Evolutionary conservation across 2,888 invertebrate species (phyloP).

Genomic region (Tipula helvola): DNA sequence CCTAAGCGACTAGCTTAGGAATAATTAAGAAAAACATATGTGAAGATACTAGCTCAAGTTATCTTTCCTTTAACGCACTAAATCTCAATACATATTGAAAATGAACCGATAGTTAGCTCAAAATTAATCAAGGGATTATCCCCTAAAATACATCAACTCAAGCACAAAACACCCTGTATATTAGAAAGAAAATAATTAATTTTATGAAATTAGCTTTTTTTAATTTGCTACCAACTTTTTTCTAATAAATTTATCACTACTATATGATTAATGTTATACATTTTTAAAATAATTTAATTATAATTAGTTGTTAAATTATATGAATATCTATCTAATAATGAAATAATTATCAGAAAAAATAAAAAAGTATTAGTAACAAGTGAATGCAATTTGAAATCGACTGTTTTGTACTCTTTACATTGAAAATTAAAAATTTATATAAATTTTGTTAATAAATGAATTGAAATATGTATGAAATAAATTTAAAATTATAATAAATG

Average conservation of each 20-base stretch:
- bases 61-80: no score
- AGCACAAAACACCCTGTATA: background rate
- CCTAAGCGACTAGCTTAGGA: no score
- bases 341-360: background rate
- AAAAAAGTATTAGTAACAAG: background rate
- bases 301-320: background rate
- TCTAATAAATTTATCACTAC: background rate
- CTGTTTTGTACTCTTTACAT: background rate
- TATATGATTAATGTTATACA: background rate
- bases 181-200: background rate
- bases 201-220: background rate
- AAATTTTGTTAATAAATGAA: background rate
- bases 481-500: background rate
- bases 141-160: no score
- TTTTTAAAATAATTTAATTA: background rate
- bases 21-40: no score
- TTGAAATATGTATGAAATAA: background rate
- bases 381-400: background rate
- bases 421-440: background rate
- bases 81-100: no score
- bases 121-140: no score
- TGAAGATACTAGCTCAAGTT: no score
- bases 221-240: background rate
- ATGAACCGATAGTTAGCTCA: no score
- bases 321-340: background rate